phyloP scores from a whole-genome alignment of 1,140 invertebrate species.

The Diuraphis noxia region DNA sequence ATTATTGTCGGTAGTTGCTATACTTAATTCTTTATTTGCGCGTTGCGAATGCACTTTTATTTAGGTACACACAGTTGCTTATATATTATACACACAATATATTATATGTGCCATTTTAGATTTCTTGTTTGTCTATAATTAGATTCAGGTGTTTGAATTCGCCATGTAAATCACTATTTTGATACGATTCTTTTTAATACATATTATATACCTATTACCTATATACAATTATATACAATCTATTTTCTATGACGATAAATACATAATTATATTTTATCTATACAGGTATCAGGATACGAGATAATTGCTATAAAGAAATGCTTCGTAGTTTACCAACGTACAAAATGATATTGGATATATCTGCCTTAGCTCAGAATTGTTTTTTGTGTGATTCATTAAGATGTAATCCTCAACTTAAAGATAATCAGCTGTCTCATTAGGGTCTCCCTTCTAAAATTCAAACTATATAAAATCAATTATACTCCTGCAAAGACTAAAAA shows the following conservation, averaged over 20 bases:
- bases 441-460: no score
- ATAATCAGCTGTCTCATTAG: no score
- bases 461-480: no score
- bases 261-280: not conserved
- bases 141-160: not conserved
- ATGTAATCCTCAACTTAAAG: no score
- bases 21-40: not conserved
- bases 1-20: not conserved
- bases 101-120: not conserved
- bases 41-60: not conserved
- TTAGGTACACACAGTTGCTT: not conserved
- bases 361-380: no score
- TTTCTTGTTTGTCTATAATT: not conserved
- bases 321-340: not conserved
- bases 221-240: not conserved
- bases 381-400: not conserved
- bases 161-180: not conserved
- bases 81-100: not conserved
- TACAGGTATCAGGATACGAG: not conserved
- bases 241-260: not conserved
- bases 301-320: not conserved
- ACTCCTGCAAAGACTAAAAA: no score
- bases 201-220: no score
- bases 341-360: not conserved
- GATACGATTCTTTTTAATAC: not conserved